Conservation (phyloP, 2,113 vertebrate genomes). For the Ceyx melanurus region DNA sequence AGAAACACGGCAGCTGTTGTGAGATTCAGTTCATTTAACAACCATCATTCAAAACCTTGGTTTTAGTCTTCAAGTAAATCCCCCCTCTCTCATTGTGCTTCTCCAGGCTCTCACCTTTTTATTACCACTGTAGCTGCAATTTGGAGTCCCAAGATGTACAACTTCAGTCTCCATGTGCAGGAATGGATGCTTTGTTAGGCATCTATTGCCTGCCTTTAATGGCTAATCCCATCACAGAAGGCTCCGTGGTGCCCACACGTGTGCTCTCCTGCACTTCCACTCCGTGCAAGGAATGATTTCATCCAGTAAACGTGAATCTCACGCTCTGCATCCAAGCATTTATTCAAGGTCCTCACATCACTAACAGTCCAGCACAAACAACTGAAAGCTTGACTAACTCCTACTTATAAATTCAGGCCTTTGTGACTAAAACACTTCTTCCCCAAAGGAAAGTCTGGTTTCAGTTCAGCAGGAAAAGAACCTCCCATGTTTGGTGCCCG, state of each 20-base stretch:
- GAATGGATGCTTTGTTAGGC: background rate
- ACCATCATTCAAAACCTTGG: background rate
- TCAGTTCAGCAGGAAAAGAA: background rate
- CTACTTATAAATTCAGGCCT: background rate
- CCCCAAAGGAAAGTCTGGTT: background rate
- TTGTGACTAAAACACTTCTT: background rate
- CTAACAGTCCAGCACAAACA: background rate
- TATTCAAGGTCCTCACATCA: background rate
- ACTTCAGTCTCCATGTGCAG: background rate
- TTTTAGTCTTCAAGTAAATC: background rate
- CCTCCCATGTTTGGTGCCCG: background rate
- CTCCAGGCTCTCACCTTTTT: background rate
- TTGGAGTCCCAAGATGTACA: background rate
- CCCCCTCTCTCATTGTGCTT: background rate
- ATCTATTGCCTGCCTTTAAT: background rate
- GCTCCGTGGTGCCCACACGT: accelerated
- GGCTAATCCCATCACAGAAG: background rate
- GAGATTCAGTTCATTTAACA: background rate
- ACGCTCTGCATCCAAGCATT: background rate
- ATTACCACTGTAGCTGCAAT: background rate
- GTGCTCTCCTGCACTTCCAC: background rate
- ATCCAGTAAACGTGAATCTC: background rate
- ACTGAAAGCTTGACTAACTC: background rate
- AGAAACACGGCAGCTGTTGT: background rate
- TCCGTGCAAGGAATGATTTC: background rate